Evolutionary conservation across 2,888 invertebrate species (phyloP).

Genomic region (Tolmerus cingulatus): DNA sequence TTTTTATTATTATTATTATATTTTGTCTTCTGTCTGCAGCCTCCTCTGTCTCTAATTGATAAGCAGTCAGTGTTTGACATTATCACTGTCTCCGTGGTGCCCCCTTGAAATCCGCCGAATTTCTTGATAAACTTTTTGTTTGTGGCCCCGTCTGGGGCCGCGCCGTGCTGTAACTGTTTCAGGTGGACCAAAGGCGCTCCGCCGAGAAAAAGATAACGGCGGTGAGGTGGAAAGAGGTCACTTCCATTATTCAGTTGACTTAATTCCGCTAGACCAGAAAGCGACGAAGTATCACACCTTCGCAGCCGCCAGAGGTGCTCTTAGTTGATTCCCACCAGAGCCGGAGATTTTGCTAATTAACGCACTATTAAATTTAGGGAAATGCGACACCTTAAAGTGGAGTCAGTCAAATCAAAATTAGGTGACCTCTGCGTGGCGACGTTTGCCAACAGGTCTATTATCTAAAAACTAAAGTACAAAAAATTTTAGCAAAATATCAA

Average conservation of each 20-base stretch:
- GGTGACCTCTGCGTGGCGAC: no score
- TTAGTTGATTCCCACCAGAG: background rate
- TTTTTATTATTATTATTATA: background rate
- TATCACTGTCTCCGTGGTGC: background rate
- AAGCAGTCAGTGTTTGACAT: background rate
- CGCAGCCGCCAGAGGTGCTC: no score
- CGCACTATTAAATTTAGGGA: background rate
- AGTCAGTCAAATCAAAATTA: no score
- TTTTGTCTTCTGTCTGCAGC: background rate
- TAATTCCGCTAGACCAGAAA: slow-evolving; percentile 1
- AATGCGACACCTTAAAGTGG: background rate
- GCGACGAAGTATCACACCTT: background rate
- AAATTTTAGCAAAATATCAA: no score
- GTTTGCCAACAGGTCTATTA: no score
- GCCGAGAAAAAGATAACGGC: background rate
- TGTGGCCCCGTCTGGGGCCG: background rate
- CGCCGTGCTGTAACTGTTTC: background rate
- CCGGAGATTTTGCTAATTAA: background rate
- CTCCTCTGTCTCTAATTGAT: background rate
- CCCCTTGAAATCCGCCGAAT: background rate
- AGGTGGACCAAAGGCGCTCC: background rate
- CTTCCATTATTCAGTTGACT: background rate
- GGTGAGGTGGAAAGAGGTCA: slow-evolving; percentile 4
- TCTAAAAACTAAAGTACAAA: no score
- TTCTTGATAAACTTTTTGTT: background rate